A percentile compares a stretch with the other conserved stretches of the same genome.
Evolutionary conservation across 2,888 invertebrate genomes (phyloP).

Genomic region (Pinctada fucata): DNA sequence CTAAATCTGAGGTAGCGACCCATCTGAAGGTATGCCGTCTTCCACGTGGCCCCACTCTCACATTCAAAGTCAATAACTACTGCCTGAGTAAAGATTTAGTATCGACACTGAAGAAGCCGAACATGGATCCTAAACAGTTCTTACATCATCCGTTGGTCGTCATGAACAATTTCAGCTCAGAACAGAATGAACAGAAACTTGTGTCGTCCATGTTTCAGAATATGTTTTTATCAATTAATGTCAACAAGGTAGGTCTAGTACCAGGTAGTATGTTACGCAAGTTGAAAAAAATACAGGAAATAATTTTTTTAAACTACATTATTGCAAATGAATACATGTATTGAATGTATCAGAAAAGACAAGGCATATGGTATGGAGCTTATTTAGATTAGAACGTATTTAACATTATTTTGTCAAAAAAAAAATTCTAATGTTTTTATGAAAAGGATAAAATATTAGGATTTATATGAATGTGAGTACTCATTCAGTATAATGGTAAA

Average conservation of each 20-base stretch:
- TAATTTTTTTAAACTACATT: too few species aligned
- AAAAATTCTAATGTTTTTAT: too few species aligned
- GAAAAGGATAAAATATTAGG: too few species aligned
- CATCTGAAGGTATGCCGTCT: conserved; percentile 91
- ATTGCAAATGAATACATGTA: too few species aligned
- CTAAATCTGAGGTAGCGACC: conserved; percentile 84
- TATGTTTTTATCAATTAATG: conserved; percentile 98
- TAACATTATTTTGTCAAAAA: too few species aligned
- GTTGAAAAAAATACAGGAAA: too few species aligned
- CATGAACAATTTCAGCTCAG: conserved; percentile 86
- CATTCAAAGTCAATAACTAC: conserved; percentile 88
- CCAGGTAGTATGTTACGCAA: too few species aligned
- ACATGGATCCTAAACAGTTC: conserved; percentile 82
- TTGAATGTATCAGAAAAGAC: too few species aligned
- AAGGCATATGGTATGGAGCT: too few species aligned
- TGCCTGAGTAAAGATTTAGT: conserved; percentile 90
- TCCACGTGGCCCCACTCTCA: conserved; percentile 94
- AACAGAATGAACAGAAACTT: conserved; percentile 82
- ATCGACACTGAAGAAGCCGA: conserved; percentile 88
- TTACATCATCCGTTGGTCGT: conserved; percentile 93
- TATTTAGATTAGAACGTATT: too few species aligned
- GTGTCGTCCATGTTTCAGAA: conserved; percentile 98
- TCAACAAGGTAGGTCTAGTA: conserved; percentile 85
- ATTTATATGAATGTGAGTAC: too few species aligned
- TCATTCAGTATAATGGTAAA: too few species aligned